phyloP scores from a whole-genome alignment of 2,797 vertebrate genomes.

The Carcharodon carcharias region DNA sequence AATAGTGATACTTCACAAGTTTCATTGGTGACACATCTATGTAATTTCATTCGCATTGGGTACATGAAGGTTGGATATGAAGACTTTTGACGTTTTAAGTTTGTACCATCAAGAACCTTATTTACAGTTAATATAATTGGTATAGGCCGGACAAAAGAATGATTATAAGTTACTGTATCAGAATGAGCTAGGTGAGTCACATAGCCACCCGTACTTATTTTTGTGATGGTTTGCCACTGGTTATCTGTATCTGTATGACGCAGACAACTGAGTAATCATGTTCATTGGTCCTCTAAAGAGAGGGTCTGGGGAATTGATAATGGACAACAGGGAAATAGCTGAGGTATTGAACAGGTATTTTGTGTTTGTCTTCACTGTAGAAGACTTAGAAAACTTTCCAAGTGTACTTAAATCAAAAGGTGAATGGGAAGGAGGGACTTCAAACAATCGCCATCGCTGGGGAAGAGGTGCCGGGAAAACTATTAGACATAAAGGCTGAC shows the following conservation, averaged over 20 bases:
- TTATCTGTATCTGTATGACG: neutral
- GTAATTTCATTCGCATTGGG: neutral
- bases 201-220: neutral
- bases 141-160: neutral
- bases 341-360: too few species aligned
- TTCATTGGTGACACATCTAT: neutral
- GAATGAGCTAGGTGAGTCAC: neutral
- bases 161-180: neutral
- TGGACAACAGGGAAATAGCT: too few species aligned
- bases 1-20: neutral
- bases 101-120: neutral
- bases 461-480: too few species aligned
- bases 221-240: neutral
- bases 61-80: neutral
- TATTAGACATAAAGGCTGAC: too few species aligned
- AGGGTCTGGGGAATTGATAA: too few species aligned
- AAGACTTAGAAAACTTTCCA: too few species aligned
- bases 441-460: too few species aligned
- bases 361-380: too few species aligned
- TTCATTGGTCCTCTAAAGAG: neutral
- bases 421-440: too few species aligned
- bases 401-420: too few species aligned
- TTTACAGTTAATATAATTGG: neutral
- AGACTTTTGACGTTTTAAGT: neutral
- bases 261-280: neutral